These are phyloP conservation scores for Streptopelia turtur DNA, from an alignment of 2,797 vertebrate species.

Conservation along the genomic window DNA sequence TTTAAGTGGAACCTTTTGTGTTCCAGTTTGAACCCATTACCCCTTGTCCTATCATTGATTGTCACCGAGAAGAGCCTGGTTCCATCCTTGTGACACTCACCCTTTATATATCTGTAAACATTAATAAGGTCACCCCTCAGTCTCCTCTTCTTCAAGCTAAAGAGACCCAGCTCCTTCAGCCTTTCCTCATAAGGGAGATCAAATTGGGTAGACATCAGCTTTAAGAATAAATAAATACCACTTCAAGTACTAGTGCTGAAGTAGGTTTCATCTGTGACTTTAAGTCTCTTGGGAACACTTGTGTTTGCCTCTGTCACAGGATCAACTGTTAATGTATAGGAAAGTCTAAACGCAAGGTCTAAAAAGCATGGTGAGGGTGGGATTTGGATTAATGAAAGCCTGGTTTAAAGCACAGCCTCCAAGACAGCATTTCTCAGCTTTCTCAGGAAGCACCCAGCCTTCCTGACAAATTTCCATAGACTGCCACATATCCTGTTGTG, in stretches of 20 bases:
- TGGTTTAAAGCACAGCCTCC: background rate
- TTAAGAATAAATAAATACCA: background rate
- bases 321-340: background rate
- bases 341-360: background rate
- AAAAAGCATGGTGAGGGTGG: background rate
- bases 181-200: background rate
- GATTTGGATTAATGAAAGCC: background rate
- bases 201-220: background rate
- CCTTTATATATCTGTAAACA: too few relatives aligned
- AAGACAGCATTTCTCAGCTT: background rate
- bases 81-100: too few relatives aligned
- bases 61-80: too few relatives aligned
- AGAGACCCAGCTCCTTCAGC: too few relatives aligned
- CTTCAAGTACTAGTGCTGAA: background rate
- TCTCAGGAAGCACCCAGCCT: background rate
- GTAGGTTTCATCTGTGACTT: background rate
- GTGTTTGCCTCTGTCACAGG: background rate
- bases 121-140: too few relatives aligned
- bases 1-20: too few relatives aligned
- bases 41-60: too few relatives aligned
- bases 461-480: background rate
- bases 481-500: background rate
- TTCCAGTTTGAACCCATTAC: too few relatives aligned
- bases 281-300: background rate
- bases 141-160: too few relatives aligned